phyloP scores from a whole-genome alignment of 1,140 invertebrate species.

The Antheraea mylitta region DNA sequence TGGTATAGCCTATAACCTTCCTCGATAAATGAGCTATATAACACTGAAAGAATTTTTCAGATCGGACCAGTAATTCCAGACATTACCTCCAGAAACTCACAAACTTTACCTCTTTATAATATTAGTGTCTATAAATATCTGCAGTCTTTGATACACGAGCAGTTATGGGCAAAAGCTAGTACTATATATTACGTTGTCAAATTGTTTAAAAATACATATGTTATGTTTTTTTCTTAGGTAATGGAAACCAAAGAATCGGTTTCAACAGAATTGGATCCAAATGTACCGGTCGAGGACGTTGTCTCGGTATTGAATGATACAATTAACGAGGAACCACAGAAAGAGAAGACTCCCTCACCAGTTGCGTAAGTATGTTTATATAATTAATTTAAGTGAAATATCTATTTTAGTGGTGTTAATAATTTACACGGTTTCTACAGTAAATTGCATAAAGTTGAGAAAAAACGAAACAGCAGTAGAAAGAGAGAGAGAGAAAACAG shows the following conservation, averaged over 20 bases:
- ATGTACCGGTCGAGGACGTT: slow-evolving; percentile 83
- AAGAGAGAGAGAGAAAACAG: slow-evolving; percentile 50
- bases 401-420: slow-evolving; percentile 10
- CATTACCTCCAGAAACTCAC: no score
- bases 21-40: no score
- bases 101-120: no score
- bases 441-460: slow-evolving; percentile 39
- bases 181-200: no score
- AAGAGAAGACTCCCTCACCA: slow-evolving; percentile 38
- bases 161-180: no score
- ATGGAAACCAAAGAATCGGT: slow-evolving; percentile 79
- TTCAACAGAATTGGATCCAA: slow-evolving; percentile 80
- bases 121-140: no score
- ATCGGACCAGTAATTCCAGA: no score
- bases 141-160: no score
- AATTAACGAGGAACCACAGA: slow-evolving; percentile 36
- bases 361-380: slow-evolving; percentile 38
- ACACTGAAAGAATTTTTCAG: no score
- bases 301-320: slow-evolving; percentile 80
- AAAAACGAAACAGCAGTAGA: slow-evolving; percentile 47
- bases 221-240: slow-evolving; percentile 55
- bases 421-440: background rate
- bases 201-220: background rate
- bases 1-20: no score
- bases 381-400: background rate